Evolutionary conservation across 2,797 vertebrate species (phyloP), one percentile per base, ranked within the genome.

Genomic region (Pampus argenteus): DNA sequence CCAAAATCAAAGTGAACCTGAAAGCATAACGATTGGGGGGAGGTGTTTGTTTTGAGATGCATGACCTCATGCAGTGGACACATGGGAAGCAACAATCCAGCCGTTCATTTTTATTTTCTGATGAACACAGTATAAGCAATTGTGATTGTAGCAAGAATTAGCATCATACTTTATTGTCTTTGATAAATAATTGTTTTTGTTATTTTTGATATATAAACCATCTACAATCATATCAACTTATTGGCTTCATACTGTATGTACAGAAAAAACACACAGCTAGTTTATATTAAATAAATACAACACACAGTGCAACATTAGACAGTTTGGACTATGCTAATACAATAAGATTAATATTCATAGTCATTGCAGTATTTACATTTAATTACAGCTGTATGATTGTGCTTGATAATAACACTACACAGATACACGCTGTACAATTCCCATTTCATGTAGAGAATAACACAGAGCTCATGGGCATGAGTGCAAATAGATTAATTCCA

Each of bases 351-450:
- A 78, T 66, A 67, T 74, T 59, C 72, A 66, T 60, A 81, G 71
- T 78, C 78, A 69, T 66, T 66, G 40, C 59, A 63, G 45, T 91
- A 90, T 92, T 81, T 89, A 92, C 88, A 93, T 60, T 64, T 73
- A 65, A 74, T 84, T 89, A 88, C 84, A 87, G 47, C 68, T 50
- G 70, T 51, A 81, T 69, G 78, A 76, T 88, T 91, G 88, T 88
- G 90, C 90, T 90, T 87, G 54, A 85, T 71, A 79, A 42, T 64
- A 72, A 88, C 81, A 86, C 71, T 55, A 75, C 71, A 86, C 79
- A 64, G 74, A 34, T 49, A 79, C 70, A 78, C 25, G 29, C 45
- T 77, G 71, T 77, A 88, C 64, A 56, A 5, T 22, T 81, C 62
- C 47, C 45, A 31, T 68, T 61, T 78, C 61, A 49, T 59, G 61